phyloP scores from a whole-genome alignment of 2,113 vertebrate species.

The Hypocryptadius cinnamomeus region DNA sequence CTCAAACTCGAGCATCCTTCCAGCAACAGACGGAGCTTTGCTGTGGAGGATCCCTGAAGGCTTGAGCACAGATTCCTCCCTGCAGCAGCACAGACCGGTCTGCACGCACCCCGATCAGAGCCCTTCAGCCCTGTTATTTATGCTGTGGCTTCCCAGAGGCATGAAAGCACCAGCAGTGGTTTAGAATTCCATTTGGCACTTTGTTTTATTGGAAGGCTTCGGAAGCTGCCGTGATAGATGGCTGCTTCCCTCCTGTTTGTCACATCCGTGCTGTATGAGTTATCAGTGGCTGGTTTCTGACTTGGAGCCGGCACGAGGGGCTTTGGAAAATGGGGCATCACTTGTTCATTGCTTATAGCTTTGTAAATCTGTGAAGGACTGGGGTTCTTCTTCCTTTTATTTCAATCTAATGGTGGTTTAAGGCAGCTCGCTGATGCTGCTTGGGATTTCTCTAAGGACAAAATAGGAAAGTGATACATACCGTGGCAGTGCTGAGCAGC shows the following conservation, averaged over 20 bases:
- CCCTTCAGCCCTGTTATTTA: not conserved
- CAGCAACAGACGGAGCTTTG: not conserved
- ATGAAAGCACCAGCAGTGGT: not conserved
- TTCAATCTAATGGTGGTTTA: not conserved
- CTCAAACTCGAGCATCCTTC: not conserved
- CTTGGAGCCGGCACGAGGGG: not conserved
- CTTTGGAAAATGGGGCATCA: not conserved
- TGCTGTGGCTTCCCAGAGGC: not conserved
- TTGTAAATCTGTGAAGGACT: not conserved
- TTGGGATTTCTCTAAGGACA: conserved; percentile 4
- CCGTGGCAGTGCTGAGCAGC: not conserved
- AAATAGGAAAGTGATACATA: not conserved
- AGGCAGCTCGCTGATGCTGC: not conserved
- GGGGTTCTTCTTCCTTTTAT: not conserved
- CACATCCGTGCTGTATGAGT: not conserved
- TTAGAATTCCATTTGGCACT: conserved; percentile 31
- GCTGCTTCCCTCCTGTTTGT: not conserved
- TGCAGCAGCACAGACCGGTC: not conserved
- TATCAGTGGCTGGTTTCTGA: not conserved
- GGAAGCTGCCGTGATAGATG: not conserved
- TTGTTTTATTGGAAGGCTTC: conserved; percentile 28
- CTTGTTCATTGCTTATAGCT: not conserved
- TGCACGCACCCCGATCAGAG: rapidly evolving
- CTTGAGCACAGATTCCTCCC: not conserved
- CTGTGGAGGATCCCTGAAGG: not conserved